Conservation (phyloP, 2,797 vertebrate genomes). For the Calcarius lapponicus region DNA sequence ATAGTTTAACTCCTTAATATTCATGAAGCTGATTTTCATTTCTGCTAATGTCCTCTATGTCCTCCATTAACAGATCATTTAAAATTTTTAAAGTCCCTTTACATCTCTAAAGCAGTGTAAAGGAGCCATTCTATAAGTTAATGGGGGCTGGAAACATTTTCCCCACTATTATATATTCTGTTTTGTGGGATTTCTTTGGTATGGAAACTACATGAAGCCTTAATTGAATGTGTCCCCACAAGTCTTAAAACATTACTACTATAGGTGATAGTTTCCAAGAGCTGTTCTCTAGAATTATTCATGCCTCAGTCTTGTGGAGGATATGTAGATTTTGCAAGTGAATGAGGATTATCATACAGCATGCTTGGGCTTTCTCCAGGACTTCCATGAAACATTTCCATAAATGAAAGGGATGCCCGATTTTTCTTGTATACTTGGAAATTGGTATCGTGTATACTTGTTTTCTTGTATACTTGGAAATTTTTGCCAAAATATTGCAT, state of each 20-base stretch:
- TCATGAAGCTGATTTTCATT: background rate
- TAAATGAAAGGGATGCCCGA: background rate
- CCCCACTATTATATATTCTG: background rate
- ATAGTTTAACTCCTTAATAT: background rate
- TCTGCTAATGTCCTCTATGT: background rate
- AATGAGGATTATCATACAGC: constrained; percentile 11
- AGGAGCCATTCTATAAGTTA: background rate
- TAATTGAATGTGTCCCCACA: constrained; percentile 27
- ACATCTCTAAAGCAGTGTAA: background rate
- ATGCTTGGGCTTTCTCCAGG: background rate
- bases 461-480: background rate
- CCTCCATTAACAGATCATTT: constrained; percentile 20
- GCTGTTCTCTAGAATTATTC: constrained; percentile 8
- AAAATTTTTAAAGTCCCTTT: constrained; percentile 2
- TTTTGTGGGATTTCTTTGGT: constrained; percentile 18
- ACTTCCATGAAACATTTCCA: background rate
- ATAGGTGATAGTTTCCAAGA: background rate
- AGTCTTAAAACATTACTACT: constrained; percentile 21
- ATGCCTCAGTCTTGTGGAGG: background rate
- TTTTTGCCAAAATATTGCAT: background rate
- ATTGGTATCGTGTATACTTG: too few relatives aligned
- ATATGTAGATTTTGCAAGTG: constrained; percentile 5
- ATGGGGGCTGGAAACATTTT: background rate
- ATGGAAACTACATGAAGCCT: background rate
- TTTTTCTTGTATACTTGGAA: background rate